phyloP scores from a whole-genome alignment of 2,113 vertebrate genomes.

The Salvator merianae region DNA sequence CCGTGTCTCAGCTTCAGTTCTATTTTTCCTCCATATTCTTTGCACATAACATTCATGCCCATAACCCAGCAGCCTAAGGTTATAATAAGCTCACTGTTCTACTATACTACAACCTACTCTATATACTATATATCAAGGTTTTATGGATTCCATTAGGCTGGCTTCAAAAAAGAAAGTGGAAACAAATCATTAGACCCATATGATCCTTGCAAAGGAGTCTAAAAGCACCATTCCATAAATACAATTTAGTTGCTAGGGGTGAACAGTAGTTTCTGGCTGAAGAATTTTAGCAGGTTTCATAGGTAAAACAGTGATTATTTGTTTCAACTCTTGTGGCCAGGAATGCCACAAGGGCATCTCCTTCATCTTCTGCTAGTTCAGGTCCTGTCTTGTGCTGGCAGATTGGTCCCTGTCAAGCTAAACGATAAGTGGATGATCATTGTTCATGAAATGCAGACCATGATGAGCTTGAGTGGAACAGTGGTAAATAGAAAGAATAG shows the following conservation, averaged over 20 bases:
- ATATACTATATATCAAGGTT: neutral
- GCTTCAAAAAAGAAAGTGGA: neutral
- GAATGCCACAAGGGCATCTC: neutral
- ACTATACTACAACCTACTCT: neutral
- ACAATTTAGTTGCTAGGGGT: neutral
- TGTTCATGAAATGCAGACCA: neutral
- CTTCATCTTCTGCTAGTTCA: neutral
- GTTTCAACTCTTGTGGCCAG: neutral
- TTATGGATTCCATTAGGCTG: neutral
- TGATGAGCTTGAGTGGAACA: neutral
- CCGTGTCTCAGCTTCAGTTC: constrained; percentile 16
- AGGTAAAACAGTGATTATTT: neutral
- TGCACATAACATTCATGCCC: constrained; percentile 13
- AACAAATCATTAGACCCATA: neutral
- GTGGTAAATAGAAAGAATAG: too few species aligned
- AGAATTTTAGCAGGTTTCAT: neutral
- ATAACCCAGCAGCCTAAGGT: neutral
- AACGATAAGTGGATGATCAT: neutral
- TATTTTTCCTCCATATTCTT: constrained; percentile 11
- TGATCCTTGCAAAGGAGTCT: neutral
- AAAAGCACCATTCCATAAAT: neutral
- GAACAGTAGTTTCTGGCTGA: neutral
- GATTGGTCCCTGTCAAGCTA: neutral
- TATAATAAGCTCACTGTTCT: constrained; percentile 22
- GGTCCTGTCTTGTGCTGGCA: neutral